These are phyloP conservation scores for Harpalus rubripes DNA, from an alignment of 2,888 invertebrate species.

Conservation along the genomic window DNA sequence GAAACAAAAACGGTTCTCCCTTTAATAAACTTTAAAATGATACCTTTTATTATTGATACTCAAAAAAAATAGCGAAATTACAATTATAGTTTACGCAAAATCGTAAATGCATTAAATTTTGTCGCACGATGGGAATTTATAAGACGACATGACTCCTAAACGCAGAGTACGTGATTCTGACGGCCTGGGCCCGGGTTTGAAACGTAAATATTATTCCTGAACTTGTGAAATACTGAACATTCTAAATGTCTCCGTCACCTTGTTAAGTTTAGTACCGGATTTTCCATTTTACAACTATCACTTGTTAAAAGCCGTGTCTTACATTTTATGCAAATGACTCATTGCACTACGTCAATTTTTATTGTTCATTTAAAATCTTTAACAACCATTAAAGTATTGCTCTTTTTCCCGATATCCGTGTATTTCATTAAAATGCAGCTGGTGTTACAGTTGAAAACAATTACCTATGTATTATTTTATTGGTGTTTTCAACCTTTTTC, in stretches of 20 bases:
- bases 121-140: too few species aligned
- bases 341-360: background rate
- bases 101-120: too few species aligned
- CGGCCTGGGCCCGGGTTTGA: too few species aligned
- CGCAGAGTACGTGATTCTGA: background rate
- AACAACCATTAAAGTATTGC: background rate
- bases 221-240: too few species aligned
- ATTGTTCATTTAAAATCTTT: background rate
- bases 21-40: too few species aligned
- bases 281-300: constrained; percentile 1
- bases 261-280: background rate
- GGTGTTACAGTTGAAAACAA: background rate
- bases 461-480: constrained; percentile 10
- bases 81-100: too few species aligned
- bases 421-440: background rate
- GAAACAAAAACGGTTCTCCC: too few species aligned
- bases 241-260: background rate
- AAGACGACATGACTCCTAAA: too few species aligned
- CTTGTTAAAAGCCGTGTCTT: background rate
- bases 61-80: too few species aligned
- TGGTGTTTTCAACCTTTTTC: constrained; percentile 10
- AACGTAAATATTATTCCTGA: too few species aligned
- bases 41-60: too few species aligned
- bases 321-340: background rate
- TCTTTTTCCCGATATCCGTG: background rate